Conservation (phyloP, 2,888 invertebrate species). For the Silvanus unidentatus region DNA sequence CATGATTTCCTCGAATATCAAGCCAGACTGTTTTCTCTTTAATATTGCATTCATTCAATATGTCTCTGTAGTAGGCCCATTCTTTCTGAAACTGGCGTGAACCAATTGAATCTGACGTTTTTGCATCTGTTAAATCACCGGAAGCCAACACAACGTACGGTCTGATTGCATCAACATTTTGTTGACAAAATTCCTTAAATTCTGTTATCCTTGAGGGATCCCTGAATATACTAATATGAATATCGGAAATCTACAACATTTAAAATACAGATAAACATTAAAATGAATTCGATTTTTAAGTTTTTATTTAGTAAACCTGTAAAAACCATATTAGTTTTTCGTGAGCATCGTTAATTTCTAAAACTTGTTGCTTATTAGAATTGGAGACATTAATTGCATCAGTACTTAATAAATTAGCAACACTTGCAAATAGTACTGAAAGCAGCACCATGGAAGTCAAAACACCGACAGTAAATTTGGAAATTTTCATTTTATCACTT, state of each 20-base stretch:
- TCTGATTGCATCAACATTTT: constrained; percentile 64
- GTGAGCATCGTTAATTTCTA: constrained; percentile 52
- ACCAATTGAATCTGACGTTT: constrained; percentile 69
- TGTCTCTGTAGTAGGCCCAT: constrained; percentile 72
- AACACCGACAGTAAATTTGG: constrained; percentile 56
- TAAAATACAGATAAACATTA: constrained; percentile 14
- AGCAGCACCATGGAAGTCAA: constrained; percentile 58
- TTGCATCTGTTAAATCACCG: constrained; percentile 87
- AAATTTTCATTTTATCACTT: constrained; percentile 53
- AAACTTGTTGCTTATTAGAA: constrained; percentile 31
- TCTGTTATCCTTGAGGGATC: constrained; percentile 69
- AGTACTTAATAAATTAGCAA: constrained; percentile 61
- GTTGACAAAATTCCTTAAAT: constrained; percentile 72
- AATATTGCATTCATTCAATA: constrained; percentile 62
- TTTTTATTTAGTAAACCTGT: constrained; percentile 64
- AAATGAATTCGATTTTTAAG: background rate
- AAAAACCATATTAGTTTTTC: constrained; percentile 69
- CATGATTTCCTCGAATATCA: constrained; percentile 89
- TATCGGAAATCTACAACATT: constrained; percentile 72
- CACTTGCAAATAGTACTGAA: constrained; percentile 64
- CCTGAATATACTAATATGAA: constrained; percentile 81
- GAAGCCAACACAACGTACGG: constrained; percentile 76
- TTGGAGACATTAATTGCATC: constrained; percentile 40
- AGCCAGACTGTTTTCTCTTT: constrained; percentile 71
- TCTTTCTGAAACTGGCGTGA: constrained; percentile 76